Percentiles rank a stretch among this genome's conserved stretches.
Conservation (phyloP, 1,140 invertebrate genomes). For the Megathymus violae region DNA sequence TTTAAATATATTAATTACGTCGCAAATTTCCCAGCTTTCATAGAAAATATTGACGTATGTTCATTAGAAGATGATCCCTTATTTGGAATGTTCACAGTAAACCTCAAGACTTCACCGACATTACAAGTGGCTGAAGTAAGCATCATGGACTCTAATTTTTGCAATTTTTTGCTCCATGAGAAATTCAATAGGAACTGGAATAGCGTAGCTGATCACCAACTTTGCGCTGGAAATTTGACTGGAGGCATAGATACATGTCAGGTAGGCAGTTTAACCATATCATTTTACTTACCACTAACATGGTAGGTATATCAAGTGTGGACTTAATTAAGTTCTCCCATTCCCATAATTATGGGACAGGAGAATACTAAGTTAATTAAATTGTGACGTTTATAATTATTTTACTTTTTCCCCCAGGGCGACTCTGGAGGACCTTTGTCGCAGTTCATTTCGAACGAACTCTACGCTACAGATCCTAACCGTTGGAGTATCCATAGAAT, state of each 20-base stretch:
- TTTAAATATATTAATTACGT: too few relatives aligned
- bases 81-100: background rate
- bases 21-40: too few relatives aligned
- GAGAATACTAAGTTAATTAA: background rate
- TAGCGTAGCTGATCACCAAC: conserved; percentile 36
- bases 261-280: too few relatives aligned
- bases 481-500: conserved; percentile 37
- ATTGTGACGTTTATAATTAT: too few relatives aligned
- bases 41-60: too few relatives aligned
- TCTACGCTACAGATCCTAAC: too few relatives aligned
- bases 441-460: background rate
- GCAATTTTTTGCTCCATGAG: conserved; percentile 32
- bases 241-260: conserved; percentile 55
- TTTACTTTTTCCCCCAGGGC: conserved; percentile 78
- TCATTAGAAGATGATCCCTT: too few relatives aligned
- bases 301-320: too few relatives aligned
- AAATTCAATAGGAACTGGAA: conserved; percentile 46
- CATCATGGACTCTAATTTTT: conserved; percentile 6
- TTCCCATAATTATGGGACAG: background rate
- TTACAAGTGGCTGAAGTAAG: background rate
- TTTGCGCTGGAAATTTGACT: conserved; percentile 49
- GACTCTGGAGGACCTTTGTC: conserved; percentile 88
- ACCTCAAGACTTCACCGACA: background rate
- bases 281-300: too few relatives aligned
- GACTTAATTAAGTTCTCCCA: too few relatives aligned